Base-by-base conservation (phyloP, 2,113 vertebrate species). In the Microtus montanus region DNA sequence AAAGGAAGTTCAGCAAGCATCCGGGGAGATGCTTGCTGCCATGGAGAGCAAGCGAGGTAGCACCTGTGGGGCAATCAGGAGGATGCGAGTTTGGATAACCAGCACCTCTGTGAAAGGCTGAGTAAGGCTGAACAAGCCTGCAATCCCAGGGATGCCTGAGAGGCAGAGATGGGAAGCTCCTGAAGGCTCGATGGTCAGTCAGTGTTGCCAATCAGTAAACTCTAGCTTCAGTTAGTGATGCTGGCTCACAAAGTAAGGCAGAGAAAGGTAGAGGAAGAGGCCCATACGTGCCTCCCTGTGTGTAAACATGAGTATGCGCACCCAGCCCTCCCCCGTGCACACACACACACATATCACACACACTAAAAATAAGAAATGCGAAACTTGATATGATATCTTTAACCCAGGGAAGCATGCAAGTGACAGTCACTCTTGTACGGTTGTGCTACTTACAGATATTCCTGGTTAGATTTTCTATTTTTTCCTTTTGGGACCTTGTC, bases 401-500 rank as follows among this genome's bases (percentile, higher is more conserved):
- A 86, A 24, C 28, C 9, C 73, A 63, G 47, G 71, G 4, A 84
- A 78, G n/a, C 52, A 24, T 26, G 11, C 41, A 52, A 28, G 38
- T 61, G 17, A 77, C 0, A 44, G 61, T 71, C 26, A 64, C 10
- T 77, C 61, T 61, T n/a, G 54, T 24, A 52, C 41, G 71, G 79
- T 75, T 58, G 68, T 8, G 17, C 38, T 91, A 33, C 63, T 91
- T 82, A 7, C 68, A 92, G 68, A 96, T 61, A 89, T 70, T 92
- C 17, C 20, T 78, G 63, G 13, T 90, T 88, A 70, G 47, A 7
- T 77, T 89, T 89, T 73, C 73, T 71, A 2, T 87, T 68, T 86
- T 89, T 91, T 20, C 86, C 64, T 96, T 89, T 93, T 83, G 47
- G 83, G 82, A 70, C 30, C 30, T 95, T 95, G 41, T 94, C 78